Evolutionary conservation across 2,888 invertebrate genomes (phyloP).

Genomic region (Stictocephala bisonia): DNA sequence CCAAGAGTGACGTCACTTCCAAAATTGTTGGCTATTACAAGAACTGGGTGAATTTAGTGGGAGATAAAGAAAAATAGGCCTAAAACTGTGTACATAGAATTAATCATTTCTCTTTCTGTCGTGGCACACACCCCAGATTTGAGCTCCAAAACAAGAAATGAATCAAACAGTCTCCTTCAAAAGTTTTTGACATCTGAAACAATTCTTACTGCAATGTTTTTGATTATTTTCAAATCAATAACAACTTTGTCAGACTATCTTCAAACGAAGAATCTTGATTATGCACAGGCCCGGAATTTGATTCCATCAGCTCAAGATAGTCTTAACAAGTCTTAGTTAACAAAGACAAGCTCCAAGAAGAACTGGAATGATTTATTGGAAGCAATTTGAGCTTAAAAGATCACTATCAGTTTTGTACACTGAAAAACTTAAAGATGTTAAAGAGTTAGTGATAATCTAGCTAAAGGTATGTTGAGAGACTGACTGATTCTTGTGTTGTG

Average conservation of each 20-base stretch:
- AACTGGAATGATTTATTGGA: too few species aligned
- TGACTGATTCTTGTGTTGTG: too few species aligned
- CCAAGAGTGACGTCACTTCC: background rate
- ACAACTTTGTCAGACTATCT: slow-evolving; percentile 23
- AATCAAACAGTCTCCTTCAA: background rate
- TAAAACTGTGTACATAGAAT: too few species aligned
- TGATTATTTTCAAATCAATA: background rate
- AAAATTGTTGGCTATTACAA: background rate
- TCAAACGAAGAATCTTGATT: slow-evolving; percentile 5
- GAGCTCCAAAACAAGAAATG: background rate
- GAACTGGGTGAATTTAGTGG: too few species aligned
- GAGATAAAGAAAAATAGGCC: too few species aligned
- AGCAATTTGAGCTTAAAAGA: too few species aligned
- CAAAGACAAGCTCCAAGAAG: background rate
- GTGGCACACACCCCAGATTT: background rate
- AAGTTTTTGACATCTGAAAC: slow-evolving; percentile 4
- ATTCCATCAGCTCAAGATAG: background rate
- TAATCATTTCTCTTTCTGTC: too few species aligned
- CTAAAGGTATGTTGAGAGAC: too few species aligned
- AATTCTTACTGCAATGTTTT: background rate
- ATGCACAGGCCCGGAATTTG: slow-evolving; percentile 11
- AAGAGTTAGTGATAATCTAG: too few species aligned
- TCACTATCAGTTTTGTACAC: too few species aligned
- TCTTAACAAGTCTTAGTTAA: background rate
- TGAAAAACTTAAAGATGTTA: too few species aligned